Evolutionary conservation across 2,888 invertebrate species (phyloP).

Genomic region (Oxycera nigricornis): DNA sequence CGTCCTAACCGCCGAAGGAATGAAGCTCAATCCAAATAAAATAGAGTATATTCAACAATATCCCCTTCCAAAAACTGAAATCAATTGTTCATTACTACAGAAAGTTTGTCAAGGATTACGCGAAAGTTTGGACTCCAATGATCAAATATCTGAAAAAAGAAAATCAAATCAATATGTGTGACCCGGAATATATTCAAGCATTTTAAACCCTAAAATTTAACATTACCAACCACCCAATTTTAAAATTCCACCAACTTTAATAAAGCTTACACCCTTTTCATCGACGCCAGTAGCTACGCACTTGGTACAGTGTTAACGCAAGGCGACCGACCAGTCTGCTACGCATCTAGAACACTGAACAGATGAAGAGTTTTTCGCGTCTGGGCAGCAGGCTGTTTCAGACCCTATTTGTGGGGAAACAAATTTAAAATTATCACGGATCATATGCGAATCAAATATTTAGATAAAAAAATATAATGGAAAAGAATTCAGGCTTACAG

Average conservation of each 20-base stretch:
- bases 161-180: background rate
- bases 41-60: background rate
- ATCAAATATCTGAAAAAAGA: constrained; percentile 22
- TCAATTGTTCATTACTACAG: background rate
- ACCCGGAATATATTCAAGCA: constrained; percentile 11
- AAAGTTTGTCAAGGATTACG: background rate
- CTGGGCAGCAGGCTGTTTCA: background rate
- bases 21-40: constrained; percentile 11
- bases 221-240: constrained; percentile 41
- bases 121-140: background rate
- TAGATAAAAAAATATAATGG: constrained; percentile 25
- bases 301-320: constrained; percentile 25
- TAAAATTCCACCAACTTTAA: constrained; percentile 42
- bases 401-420: constrained; percentile 5
- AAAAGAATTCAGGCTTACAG: constrained; percentile 8
- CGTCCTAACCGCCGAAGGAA: background rate
- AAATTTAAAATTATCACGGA: constrained; percentile 20
- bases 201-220: background rate
- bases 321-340: constrained; percentile 34
- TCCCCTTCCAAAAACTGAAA: background rate
- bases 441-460: constrained; percentile 9
- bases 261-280: too few species aligned
- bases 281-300: constrained; percentile 44
- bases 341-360: constrained; percentile 14
- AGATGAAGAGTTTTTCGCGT: background rate